A percentile compares a stretch with the other conserved stretches of the same genome.
Evolutionary conservation across 2,797 vertebrate genomes (phyloP).

Genomic region (Centropyge bicolor): DNA sequence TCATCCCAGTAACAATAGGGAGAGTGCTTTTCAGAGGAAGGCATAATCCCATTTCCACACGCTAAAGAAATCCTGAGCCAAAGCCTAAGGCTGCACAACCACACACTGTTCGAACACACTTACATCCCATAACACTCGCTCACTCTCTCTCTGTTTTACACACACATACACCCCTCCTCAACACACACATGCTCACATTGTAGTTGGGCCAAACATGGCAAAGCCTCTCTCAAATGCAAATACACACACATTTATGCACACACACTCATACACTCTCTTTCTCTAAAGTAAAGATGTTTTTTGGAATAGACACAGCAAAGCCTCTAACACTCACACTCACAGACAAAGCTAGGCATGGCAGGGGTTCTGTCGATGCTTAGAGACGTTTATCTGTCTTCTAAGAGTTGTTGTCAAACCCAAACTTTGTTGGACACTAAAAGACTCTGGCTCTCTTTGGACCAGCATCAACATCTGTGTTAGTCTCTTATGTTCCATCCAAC

Average conservation of each 20-base stretch:
- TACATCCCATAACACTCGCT: conserved; percentile 74
- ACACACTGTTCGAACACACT: conserved; percentile 79
- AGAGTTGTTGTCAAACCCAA: conserved; percentile 77
- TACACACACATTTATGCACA: conserved; percentile 52
- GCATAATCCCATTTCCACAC: conserved; percentile 86
- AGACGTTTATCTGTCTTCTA: conserved; percentile 74
- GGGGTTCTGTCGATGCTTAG: conserved; percentile 69
- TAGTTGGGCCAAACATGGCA: conserved; percentile 69
- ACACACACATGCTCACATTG: conserved; percentile 51
- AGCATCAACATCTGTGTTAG: conserved; percentile 55
- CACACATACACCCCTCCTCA: conserved; percentile 42
- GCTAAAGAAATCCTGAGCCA: conserved; percentile 83
- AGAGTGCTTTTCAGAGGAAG: conserved; percentile 82
- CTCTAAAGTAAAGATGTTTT: conserved; percentile 67
- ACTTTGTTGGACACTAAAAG: conserved; percentile 74
- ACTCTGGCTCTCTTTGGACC: conserved; percentile 57
- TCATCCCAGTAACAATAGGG: conserved; percentile 83
- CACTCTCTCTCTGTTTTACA: conserved; percentile 67
- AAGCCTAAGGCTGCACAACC: conserved; percentile 82
- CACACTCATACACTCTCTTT: conserved; percentile 46
- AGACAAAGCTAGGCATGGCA: conserved; percentile 77
- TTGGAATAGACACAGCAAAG: conserved; percentile 66
- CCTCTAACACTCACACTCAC: conserved; percentile 45
- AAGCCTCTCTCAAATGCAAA: conserved; percentile 72
- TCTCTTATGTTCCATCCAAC: conserved; percentile 64